phyloP scores from a whole-genome alignment of 1,140 invertebrate species.

The Leguminivora glycinivorella region DNA sequence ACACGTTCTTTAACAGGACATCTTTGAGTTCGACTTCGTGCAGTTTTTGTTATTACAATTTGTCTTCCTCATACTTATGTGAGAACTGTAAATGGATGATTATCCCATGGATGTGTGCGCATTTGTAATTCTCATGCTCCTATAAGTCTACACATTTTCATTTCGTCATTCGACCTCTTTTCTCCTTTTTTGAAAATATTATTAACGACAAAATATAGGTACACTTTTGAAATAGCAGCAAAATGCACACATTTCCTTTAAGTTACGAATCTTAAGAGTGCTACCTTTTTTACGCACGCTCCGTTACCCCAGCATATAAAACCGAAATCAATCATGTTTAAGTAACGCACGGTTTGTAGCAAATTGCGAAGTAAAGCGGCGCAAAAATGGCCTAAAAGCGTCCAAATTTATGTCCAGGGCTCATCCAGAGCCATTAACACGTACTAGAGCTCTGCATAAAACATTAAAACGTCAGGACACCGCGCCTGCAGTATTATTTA shows the following conservation, averaged over 20 bases:
- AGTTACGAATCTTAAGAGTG: background rate
- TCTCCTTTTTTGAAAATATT: too few relatives aligned
- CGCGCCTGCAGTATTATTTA: constrained; percentile 60
- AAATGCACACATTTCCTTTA: background rate
- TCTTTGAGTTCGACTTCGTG: too few relatives aligned
- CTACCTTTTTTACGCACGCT: background rate
- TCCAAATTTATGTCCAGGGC: constrained; percentile 52
- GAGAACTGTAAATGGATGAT: too few relatives aligned
- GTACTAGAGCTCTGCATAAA: constrained; percentile 59
- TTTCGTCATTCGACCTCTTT: too few relatives aligned
- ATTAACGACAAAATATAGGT: too few relatives aligned
- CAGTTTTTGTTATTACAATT: too few relatives aligned
- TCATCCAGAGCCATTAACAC: constrained; percentile 61
- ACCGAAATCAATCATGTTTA: constrained; percentile 25
- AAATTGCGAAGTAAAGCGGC: constrained; percentile 45
- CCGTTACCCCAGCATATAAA: background rate
- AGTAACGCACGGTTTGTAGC: constrained; percentile 35
- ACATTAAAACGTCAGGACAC: constrained; percentile 64
- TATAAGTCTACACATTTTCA: too few relatives aligned
- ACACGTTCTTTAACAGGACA: too few relatives aligned
- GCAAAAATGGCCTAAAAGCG: constrained; percentile 53
- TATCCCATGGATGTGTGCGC: too few relatives aligned
- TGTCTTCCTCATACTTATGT: too few relatives aligned
- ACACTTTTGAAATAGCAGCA: too few relatives aligned
- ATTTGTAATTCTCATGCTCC: too few relatives aligned